phyloP scores from a whole-genome alignment of 2,888 invertebrate genomes.

The Cryptus viduatorius region DNA sequence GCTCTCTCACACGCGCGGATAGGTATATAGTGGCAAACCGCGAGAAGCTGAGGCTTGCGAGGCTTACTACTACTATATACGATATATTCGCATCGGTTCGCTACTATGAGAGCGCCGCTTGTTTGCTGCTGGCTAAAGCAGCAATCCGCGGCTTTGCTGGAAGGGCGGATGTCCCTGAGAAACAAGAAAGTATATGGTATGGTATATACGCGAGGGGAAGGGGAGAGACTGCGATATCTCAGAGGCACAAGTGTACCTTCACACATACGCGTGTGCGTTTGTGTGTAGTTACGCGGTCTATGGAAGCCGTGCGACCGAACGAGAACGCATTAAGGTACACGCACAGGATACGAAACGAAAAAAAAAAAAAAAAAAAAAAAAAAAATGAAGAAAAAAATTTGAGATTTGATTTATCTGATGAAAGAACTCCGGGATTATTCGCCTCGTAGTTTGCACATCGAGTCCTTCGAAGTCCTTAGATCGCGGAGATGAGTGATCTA shows the following conservation, averaged over 20 bases:
- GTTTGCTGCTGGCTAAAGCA: conserved; percentile 19
- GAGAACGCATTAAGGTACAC: conserved; percentile 58
- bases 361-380: conserved; percentile 2
- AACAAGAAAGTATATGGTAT: conserved; percentile 64
- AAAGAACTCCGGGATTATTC: conserved; percentile 34
- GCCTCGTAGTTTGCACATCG: conserved; percentile 10
- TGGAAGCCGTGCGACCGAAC: conserved; percentile 59
- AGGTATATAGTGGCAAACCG: neutral
- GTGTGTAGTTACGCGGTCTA: conserved; percentile 38
- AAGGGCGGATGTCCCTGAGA: conserved; percentile 68
- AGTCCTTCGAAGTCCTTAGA: neutral
- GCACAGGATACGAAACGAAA: conserved; percentile 50
- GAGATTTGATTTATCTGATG: conserved; percentile 54
- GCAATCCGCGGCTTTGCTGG: conserved; percentile 26
- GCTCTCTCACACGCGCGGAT: conserved; percentile 15
- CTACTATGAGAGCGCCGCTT: conserved; percentile 37
- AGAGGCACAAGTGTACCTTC: conserved; percentile 20
- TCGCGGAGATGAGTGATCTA: neutral
- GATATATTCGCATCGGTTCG: conserved; percentile 39
- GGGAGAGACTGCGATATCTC: conserved; percentile 42
- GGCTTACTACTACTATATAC: neutral
- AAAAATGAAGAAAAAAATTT: conserved; percentile 16
- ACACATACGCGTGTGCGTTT: conserved; percentile 4
- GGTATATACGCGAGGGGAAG: conserved; percentile 21
- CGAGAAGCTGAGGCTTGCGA: conserved; percentile 17